A percentile compares a stretch with the other conserved stretches of the same genome.
These are phyloP conservation scores for Scolopax rusticola DNA, from an alignment of 2,797 vertebrate species.

Conservation along the genomic window DNA sequence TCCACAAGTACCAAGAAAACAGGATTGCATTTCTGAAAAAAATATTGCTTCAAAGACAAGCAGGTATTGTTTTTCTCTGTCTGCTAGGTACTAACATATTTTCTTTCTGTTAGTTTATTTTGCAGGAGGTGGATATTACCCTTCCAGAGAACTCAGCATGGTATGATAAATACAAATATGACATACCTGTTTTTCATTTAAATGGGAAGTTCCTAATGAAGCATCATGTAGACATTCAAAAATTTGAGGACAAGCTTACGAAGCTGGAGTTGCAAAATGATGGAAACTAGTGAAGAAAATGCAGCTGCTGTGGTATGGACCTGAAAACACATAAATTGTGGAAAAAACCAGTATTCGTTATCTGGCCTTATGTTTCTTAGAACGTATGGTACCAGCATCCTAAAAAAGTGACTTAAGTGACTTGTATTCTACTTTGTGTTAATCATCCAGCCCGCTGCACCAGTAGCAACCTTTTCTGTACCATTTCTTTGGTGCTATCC, in stretches of 20 bases:
- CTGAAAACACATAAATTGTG: not conserved
- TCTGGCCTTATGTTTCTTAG: not conserved
- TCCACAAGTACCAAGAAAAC: not conserved
- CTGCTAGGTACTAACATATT: not conserved
- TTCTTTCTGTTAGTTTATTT: conserved; percentile 80
- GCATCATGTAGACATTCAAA: conserved; percentile 81
- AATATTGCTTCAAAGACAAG: not conserved
- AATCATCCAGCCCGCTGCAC: not conserved
- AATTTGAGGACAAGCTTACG: conserved; percentile 80
- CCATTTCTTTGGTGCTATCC: not conserved
- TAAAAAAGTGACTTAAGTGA: not conserved
- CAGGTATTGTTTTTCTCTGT: not conserved
- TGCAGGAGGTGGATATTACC: conserved; percentile 89
- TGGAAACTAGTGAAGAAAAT: conserved; percentile 20
- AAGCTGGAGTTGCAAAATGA: conserved; percentile 72
- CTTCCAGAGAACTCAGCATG: conserved; percentile 83
- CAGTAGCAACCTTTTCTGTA: not conserved
- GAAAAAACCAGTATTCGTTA: not conserved
- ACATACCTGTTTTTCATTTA: conserved; percentile 90
- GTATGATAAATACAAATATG: conserved; percentile 85
- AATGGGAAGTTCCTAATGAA: conserved; percentile 90
- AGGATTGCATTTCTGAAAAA: not conserved
- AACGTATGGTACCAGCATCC: rapidly evolving
- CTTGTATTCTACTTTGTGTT: not conserved
- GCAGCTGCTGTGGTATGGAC: not conserved